Evolutionary conservation across 2,888 invertebrate species (phyloP).

Genomic region (Rhagium mordax): DNA sequence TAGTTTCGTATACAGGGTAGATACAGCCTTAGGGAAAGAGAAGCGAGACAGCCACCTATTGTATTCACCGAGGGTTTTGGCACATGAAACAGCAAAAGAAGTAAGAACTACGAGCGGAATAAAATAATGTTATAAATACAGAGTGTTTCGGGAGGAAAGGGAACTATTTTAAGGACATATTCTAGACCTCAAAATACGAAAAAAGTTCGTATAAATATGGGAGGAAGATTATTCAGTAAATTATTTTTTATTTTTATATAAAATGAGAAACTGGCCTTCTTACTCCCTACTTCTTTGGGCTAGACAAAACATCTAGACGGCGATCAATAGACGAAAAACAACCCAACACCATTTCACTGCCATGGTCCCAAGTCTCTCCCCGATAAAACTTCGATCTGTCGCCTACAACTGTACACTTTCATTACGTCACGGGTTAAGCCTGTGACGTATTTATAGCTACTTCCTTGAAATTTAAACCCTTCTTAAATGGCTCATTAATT

Average conservation of each 20-base stretch:
- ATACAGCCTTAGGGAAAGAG: neutral
- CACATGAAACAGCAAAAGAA: neutral
- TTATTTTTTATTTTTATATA: too few relatives aligned
- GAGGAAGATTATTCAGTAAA: neutral
- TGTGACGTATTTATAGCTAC: conserved; percentile 41
- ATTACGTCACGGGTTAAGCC: neutral
- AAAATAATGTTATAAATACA: neutral
- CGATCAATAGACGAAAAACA: conserved; percentile 10
- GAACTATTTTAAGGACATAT: too few relatives aligned
- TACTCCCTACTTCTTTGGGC: neutral
- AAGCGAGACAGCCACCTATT: neutral
- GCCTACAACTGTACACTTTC: neutral
- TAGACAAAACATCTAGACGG: neutral
- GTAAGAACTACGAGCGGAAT: neutral
- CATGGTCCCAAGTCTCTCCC: neutral
- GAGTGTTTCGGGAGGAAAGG: too few relatives aligned
- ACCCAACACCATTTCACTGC: conserved; percentile 1
- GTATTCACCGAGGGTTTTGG: neutral
- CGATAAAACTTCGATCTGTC: neutral
- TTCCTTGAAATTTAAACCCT: conserved; percentile 31
- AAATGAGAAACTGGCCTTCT: too few relatives aligned
- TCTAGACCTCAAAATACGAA: too few relatives aligned
- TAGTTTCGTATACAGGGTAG: neutral
- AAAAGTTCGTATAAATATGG: too few relatives aligned
- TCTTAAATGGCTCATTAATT: conserved; percentile 38